Percentiles rank a stretch among this genome's conserved stretches.
These are phyloP conservation scores for Carettochelys insculpta DNA, from an alignment of 2,113 vertebrate genomes.

Conservation along the genomic window DNA sequence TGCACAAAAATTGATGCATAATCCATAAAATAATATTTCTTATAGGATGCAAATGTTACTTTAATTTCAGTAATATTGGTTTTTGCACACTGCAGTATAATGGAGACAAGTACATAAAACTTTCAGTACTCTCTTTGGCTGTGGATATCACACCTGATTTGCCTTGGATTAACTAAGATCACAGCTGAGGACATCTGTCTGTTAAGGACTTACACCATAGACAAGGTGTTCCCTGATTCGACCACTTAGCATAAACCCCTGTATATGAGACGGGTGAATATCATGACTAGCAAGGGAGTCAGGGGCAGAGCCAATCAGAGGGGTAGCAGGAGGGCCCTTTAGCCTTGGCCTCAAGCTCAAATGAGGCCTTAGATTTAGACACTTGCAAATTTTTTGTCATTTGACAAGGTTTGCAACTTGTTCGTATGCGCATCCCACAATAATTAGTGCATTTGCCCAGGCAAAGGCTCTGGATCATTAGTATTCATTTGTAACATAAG, in stretches of 20 bases:
- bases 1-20: not conserved
- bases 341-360: too few relatives aligned
- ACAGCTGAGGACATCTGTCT: not conserved
- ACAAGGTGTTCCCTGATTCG: not conserved
- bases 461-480: too few relatives aligned
- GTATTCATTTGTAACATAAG: not conserved
- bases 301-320: too few relatives aligned
- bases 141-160: not conserved
- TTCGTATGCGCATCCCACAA: too few relatives aligned
- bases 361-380: too few relatives aligned
- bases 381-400: too few relatives aligned
- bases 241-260: not conserved
- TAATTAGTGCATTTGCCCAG: too few relatives aligned
- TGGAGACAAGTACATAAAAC: not conserved
- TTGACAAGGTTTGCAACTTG: too few relatives aligned
- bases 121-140: too few relatives aligned
- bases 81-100: not conserved
- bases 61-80: not conserved
- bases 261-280: not conserved
- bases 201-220: not conserved
- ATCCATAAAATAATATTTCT: not conserved
- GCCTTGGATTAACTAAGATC: not conserved
- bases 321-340: too few relatives aligned
- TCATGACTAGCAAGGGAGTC: too few relatives aligned
- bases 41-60: not conserved